phyloP scores from a whole-genome alignment of 2,888 invertebrate species.

The Capitulum mitella region DNA sequence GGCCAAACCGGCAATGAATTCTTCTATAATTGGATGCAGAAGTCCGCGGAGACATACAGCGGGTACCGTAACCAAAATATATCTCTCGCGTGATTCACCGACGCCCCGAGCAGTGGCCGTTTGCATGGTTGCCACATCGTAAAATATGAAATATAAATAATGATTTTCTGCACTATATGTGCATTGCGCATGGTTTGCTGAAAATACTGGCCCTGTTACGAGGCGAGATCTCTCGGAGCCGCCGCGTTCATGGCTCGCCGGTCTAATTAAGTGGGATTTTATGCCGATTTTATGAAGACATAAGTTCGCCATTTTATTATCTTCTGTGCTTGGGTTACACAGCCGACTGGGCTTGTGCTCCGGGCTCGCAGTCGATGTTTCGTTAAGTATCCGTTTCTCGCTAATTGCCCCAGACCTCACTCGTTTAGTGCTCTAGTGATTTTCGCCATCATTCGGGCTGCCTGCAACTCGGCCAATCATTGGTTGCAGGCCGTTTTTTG shows the following conservation, averaged over 20 bases:
- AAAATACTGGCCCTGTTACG: background rate
- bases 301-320: conserved; percentile 11
- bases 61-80: background rate
- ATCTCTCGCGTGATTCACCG: background rate
- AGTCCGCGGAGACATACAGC: background rate
- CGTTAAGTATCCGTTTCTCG: background rate
- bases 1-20: background rate
- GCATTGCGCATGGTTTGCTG: background rate
- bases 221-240: background rate
- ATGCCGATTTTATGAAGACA: conserved; percentile 15
- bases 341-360: background rate
- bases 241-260: background rate
- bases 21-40: conserved; percentile 21
- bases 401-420: background rate
- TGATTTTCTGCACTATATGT: conserved; percentile 10
- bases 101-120: background rate
- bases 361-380: background rate
- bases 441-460: background rate
- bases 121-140: conserved; percentile 18
- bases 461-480: background rate
- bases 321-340: background rate
- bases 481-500: background rate
- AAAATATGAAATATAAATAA: conserved; percentile 24
- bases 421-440: background rate
- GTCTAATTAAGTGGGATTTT: conserved; percentile 19